These are phyloP conservation scores for Vidua chalybeata DNA, from an alignment of 2,113 vertebrate species.

Conservation along the genomic window DNA sequence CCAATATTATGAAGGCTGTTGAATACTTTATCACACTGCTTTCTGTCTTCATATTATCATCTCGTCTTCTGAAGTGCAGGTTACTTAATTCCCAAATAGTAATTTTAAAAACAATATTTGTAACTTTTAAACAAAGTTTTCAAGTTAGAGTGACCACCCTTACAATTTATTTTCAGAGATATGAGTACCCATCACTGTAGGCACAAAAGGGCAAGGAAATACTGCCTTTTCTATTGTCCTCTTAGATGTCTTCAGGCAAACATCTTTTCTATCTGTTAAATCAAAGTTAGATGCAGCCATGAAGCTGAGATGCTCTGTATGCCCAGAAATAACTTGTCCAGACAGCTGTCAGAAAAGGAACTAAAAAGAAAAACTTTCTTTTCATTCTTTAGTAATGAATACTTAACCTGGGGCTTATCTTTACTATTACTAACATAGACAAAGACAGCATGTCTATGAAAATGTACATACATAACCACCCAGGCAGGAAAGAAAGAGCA, in stretches of 20 bases:
- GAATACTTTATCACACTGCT: background rate
- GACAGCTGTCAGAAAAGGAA: background rate
- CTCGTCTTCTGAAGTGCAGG: background rate
- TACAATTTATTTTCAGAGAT: background rate
- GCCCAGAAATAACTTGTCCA: background rate
- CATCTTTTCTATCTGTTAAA: background rate
- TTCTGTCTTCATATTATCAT: background rate
- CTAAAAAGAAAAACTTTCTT: background rate
- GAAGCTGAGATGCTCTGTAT: background rate
- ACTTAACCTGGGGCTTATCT: background rate
- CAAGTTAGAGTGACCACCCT: background rate
- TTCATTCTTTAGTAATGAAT: background rate
- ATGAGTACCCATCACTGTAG: background rate
- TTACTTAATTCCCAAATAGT: background rate
- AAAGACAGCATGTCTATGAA: fast-evolving
- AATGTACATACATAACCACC: background rate
- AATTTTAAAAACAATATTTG: background rate
- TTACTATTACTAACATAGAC: background rate
- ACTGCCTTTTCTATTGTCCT: background rate
- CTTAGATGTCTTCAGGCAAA: background rate
- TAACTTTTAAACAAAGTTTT: background rate
- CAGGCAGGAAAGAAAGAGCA: background rate
- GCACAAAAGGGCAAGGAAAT: background rate
- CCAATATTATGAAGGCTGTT: background rate
- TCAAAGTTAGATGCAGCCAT: background rate